These are phyloP conservation scores for Brotula barbata DNA, from an alignment of 2,797 vertebrate genomes.

Conservation along the genomic window DNA sequence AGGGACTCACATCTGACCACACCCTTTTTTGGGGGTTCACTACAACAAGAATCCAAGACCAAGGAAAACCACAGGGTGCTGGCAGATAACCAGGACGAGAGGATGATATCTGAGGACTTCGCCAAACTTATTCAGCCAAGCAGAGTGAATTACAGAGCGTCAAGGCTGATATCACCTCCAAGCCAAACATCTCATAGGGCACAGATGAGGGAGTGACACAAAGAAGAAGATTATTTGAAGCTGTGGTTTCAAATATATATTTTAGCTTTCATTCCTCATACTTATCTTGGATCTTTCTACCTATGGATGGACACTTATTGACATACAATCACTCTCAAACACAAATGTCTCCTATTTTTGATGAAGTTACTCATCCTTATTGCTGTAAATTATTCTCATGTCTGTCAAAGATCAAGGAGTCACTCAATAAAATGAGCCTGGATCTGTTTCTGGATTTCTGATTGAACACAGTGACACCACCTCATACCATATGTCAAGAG, in stretches of 20 bases:
- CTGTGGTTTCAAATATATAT: not conserved
- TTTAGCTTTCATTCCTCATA: not conserved
- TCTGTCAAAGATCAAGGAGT: too few species aligned
- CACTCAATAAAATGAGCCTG: not conserved
- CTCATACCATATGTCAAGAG: not conserved
- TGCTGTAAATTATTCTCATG: too few species aligned
- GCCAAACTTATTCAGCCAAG: slow-evolving; percentile 25
- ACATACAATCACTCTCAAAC: too few species aligned
- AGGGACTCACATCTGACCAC: not conserved
- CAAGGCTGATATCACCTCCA: slow-evolving; percentile 55
- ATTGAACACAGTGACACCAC: not conserved
- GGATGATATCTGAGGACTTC: not conserved
- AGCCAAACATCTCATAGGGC: slow-evolving; percentile 34
- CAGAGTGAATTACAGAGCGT: slow-evolving; percentile 56
- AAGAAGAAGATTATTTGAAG: not conserved
- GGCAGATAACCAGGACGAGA: slow-evolving; percentile 14
- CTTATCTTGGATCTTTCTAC: too few species aligned
- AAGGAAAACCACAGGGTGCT: not conserved
- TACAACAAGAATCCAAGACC: not conserved
- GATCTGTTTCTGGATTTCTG: not conserved
- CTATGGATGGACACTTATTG: too few species aligned
- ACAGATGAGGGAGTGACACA: slow-evolving; percentile 56
- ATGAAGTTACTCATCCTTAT: too few species aligned
- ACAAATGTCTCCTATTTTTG: too few species aligned
- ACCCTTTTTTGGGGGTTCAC: not conserved